Conservation (phyloP, 1,140 invertebrate species). For the Drosophila parabipectinata region DNA sequence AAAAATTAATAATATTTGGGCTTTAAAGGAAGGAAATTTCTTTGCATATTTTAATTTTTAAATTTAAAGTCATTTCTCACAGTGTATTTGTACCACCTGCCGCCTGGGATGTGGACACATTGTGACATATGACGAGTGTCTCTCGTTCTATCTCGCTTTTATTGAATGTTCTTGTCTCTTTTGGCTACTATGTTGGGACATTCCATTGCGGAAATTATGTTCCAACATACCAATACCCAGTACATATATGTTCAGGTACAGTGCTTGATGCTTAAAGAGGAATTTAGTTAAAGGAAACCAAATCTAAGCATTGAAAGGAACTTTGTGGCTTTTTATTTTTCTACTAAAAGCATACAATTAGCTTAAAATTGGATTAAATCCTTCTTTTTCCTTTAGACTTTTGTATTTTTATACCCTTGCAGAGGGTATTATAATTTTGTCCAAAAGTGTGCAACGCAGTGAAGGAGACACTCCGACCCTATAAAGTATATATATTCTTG, state of each 20-base stretch:
- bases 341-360: neutral
- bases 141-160: slow-evolving; percentile 1
- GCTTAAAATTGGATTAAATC: too few species aligned
- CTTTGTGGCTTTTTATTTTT: too few species aligned
- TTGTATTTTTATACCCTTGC: too few species aligned
- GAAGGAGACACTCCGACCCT: too few species aligned
- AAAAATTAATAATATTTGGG: too few species aligned
- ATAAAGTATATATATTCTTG: too few species aligned
- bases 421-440: too few species aligned
- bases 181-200: slow-evolving; percentile 41
- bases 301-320: neutral
- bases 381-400: too few species aligned
- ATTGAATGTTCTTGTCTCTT: neutral
- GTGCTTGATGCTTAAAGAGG: neutral
- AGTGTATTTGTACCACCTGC: slow-evolving; percentile 30
- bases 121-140: slow-evolving; percentile 49
- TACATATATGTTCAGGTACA: slow-evolving; percentile 25
- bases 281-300: neutral
- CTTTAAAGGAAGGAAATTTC: too few species aligned
- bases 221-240: slow-evolving; percentile 41
- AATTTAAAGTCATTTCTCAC: neutral
- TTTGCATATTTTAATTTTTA: neutral
- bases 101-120: slow-evolving; percentile 35
- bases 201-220: slow-evolving; percentile 67
- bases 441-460: too few species aligned